Evolutionary conservation across 2,797 vertebrate genomes (phyloP).

Genomic region (Pipistrellus nathusii): DNA sequence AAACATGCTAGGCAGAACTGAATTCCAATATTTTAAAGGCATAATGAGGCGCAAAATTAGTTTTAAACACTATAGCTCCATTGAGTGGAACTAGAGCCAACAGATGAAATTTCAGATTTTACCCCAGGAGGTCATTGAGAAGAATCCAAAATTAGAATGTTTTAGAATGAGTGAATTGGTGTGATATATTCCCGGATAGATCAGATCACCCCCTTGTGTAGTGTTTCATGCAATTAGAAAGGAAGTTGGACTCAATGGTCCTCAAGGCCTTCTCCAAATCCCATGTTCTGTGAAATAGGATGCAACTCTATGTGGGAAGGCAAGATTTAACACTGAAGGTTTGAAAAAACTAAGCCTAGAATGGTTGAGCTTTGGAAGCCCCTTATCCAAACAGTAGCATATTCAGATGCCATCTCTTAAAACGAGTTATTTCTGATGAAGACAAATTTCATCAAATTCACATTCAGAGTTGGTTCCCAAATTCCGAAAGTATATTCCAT

Average conservation of each 20-base stretch:
- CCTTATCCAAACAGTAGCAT: neutral
- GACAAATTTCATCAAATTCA: neutral
- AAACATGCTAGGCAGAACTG: neutral
- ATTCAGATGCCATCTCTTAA: neutral
- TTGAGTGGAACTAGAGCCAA: neutral
- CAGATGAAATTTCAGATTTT: constrained; percentile 36
- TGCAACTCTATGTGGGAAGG: neutral
- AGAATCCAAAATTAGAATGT: neutral
- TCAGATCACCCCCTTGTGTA: neutral
- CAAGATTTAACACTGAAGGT: neutral
- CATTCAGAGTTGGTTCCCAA: neutral
- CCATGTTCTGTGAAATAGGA: neutral
- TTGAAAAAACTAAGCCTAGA: neutral
- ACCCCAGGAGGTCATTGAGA: neutral
- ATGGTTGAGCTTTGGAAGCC: neutral
- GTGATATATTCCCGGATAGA: neutral
- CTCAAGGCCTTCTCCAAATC: neutral
- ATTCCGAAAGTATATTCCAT: neutral
- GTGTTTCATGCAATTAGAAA: neutral
- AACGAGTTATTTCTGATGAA: neutral
- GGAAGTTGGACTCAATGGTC: neutral
- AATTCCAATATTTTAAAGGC: constrained; percentile 29
- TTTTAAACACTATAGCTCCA: neutral
- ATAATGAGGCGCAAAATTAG: neutral
- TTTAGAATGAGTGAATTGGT: neutral